Evolutionary conservation across 1,140 invertebrate species (phyloP).

Genomic region (Drosophila tristis): DNA sequence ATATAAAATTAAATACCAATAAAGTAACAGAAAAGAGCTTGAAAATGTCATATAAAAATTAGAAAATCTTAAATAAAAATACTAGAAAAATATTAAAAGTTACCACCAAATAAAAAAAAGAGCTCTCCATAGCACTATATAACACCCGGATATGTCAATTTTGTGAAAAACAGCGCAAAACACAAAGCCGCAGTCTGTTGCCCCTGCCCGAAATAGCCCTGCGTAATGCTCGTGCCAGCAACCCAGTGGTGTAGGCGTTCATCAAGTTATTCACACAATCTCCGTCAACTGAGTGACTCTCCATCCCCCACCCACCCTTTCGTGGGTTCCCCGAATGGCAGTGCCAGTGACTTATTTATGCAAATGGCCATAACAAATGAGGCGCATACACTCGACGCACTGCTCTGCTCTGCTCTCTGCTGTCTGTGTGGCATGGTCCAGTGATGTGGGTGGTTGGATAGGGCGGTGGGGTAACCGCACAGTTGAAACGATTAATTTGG

Average conservation of each 20-base stretch:
- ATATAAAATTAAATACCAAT: too few relatives aligned
- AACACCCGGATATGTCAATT: too few relatives aligned
- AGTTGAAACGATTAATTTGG: conserved; percentile 80
- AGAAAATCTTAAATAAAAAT: too few relatives aligned
- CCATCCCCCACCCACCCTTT: neutral
- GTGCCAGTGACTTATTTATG: conserved; percentile 79
- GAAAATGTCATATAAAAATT: too few relatives aligned
- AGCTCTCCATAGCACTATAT: too few relatives aligned
- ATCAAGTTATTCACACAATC: conserved; percentile 81
- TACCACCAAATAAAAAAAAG: too few relatives aligned
- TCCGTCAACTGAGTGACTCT: conserved; percentile 29
- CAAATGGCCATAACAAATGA: conserved; percentile 81
- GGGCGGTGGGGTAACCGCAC: conserved; percentile 45
- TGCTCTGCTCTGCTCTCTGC: neutral
- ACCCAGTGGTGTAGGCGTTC: conserved; percentile 35
- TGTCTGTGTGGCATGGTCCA: neutral
- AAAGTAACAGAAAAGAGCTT: too few relatives aligned
- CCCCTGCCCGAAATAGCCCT: too few relatives aligned
- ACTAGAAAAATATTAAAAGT: too few relatives aligned
- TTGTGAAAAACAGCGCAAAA: too few relatives aligned
- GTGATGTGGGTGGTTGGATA: neutral
- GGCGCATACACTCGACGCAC: conserved; percentile 62
- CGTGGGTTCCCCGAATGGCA: conserved; percentile 55
- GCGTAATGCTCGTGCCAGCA: neutral
- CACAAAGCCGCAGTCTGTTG: too few relatives aligned